Percentiles rank a stretch among this genome's conserved stretches.
Evolutionary conservation across 2,888 invertebrate species (phyloP).

Genomic region (Melinaea marsaeus): DNA sequence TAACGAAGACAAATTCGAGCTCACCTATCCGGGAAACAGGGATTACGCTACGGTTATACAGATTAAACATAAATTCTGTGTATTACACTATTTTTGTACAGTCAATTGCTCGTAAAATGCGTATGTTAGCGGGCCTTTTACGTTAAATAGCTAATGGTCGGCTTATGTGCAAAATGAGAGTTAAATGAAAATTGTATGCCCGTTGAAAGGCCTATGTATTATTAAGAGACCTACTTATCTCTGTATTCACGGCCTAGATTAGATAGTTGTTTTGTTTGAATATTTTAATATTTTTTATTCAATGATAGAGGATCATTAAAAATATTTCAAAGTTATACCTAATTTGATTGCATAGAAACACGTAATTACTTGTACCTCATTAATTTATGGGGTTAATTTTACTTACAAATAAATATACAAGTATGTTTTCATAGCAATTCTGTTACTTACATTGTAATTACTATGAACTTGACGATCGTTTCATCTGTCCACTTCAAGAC

Average conservation of each 20-base stretch:
- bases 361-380: too few relatives aligned
- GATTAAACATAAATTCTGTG: constrained; percentile 5
- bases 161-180: constrained; percentile 27
- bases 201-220: constrained; percentile 22
- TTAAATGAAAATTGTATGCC: constrained; percentile 29
- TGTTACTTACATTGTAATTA: too few relatives aligned
- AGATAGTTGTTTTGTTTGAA: constrained; percentile 8
- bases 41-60: constrained; percentile 32
- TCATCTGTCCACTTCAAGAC: too few relatives aligned
- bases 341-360: too few relatives aligned
- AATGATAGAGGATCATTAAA: too few relatives aligned
- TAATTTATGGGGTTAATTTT: too few relatives aligned
- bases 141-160: constrained; percentile 31
- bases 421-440: too few relatives aligned
- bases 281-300: background rate
- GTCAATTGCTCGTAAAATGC: constrained; percentile 26
- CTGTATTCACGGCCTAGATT: constrained; percentile 18
- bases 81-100: constrained; percentile 9
- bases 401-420: too few relatives aligned
- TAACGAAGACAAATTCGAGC: constrained; percentile 71
- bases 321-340: too few relatives aligned
- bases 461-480: too few relatives aligned
- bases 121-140: constrained; percentile 24
- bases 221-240: constrained; percentile 25
- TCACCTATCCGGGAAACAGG: constrained; percentile 38